These are phyloP conservation scores for Synanceia verrucosa DNA, from an alignment of 2,797 vertebrate genomes.

Conservation along the genomic window DNA sequence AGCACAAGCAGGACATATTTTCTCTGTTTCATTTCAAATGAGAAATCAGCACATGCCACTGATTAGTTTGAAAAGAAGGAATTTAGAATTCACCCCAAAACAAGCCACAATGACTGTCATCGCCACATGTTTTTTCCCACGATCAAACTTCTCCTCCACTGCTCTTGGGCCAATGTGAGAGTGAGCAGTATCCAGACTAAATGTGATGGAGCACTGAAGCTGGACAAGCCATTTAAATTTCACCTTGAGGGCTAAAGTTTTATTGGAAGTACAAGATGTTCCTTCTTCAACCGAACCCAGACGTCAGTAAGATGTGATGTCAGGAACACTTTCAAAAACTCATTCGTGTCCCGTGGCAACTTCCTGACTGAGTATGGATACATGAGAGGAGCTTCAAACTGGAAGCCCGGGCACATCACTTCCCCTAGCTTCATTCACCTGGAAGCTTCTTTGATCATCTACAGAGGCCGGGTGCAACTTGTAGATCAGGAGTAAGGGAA, in stretches of 20 bases:
- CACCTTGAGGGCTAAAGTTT: constrained; percentile 13
- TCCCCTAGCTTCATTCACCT: constrained; percentile 36
- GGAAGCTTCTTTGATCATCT: constrained; percentile 53
- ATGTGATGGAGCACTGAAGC: neutral
- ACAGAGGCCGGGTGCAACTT: constrained; percentile 31
- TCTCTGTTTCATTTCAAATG: constrained; percentile 12
- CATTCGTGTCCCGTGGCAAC: constrained; percentile 29
- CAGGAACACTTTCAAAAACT: constrained; percentile 35
- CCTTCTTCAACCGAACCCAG: constrained; percentile 19
- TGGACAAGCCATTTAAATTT: constrained; percentile 22
- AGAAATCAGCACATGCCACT: constrained; percentile 9
- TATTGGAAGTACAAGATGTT: constrained; percentile 17
- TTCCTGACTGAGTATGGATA: constrained; percentile 25
- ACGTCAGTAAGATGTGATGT: constrained; percentile 40
- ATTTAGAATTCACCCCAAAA: neutral
- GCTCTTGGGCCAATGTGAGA: neutral
- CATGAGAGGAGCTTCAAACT: constrained; percentile 44
- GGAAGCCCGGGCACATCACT: constrained; percentile 13
- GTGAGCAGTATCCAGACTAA: neutral
- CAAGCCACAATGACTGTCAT: neutral
- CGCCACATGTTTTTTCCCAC: neutral
- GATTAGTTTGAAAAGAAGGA: constrained; percentile 10
- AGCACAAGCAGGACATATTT: constrained; percentile 10
- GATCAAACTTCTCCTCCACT: neutral
- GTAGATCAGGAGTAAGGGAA: constrained; percentile 24